Evolutionary conservation across 1,140 invertebrate species (phyloP), one percentile per base, ranked within the genome.

Genomic region (Palaemon carinicauda): DNA sequence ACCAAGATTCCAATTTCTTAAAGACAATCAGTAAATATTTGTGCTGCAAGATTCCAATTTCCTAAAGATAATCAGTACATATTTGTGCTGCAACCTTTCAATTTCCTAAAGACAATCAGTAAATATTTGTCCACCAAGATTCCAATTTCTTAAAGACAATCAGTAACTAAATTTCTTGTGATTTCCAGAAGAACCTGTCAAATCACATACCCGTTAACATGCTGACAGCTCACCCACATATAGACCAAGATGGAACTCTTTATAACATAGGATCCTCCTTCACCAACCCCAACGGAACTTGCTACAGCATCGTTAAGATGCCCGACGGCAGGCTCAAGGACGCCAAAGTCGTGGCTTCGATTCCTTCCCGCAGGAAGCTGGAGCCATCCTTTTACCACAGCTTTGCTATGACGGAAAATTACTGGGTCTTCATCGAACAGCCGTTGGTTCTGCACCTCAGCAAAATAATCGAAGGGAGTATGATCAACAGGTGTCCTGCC

Each of bases 351-450:
- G 87, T 91, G n/a, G 90, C 88, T 14, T 82, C 80, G 14, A 89
- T 91, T 29, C 90, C 90, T 3, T 87, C 90, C n/a, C 69, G 88
- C 10, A 90, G 90, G 80, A 79, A 75, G 29, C 31, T 89, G 24
- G 41, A 89, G 21, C 83, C 90, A 7, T 77, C 88, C 27, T 92
- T 92, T 85, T 90, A 89, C 60, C 91, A 92, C 88, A 91, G 91
- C 78, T 92, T 92, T 87, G 90, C 89, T 9, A 90, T 92, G 87
- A 90, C 91, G 0, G 90, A 91, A 74, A 91, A 92, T 71, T 92
- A 91, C 86, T 89, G 90, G 52, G 86, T 92, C 9, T 89, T 91
- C 31, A 79, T 90, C 2, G 91, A 92, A 56, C 90, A 90, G 33
- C 89, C 91, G 4, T 52, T 91, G 50, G 82, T 82, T 15, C 33